Evolutionary conservation across 92 coral and sea anemone species (phyloP), one percentile per base, ranked within the genome.

Genomic region (Palythoa grandiflora): DNA sequence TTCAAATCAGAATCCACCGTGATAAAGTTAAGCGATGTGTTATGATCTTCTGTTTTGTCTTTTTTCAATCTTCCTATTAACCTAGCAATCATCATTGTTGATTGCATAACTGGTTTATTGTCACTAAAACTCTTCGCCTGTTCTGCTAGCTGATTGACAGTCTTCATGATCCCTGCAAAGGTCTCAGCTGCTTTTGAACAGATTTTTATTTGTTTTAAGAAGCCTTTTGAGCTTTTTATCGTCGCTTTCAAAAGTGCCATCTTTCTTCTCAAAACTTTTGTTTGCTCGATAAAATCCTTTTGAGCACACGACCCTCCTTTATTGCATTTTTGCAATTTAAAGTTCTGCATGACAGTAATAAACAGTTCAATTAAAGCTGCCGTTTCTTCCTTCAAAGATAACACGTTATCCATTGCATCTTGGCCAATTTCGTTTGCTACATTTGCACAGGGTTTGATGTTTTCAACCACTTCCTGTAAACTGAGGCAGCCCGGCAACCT

Each of bases 301-400:
- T 93, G 83, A 74, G 93, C 86, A 76, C 98, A 95, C n/a, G 94
- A 86, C 2, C 94, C 94, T 6, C 96, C 95, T 66, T 89, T 88
- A 13, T 86, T 79, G 39, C 98, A 95, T 71, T 91, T 86, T 74
- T 92, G 93, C 9, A 88, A 53, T 84, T 87, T 93, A 16, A 95
- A 80, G 88, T 79, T 88, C 78, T 86, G 93, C 95, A 96, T 93
- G 38, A 88, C 87, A 68, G 86, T 90, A 1, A 94, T 88, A 15
- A 92, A 65, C 93, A 95, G 84, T 55, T 81, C n/a, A 48, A 19
- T 54, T 54, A 9, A 54, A 14, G 60, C 60, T 54, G 60, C 12
- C 21, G 75, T 35, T 71, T 71, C 75, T 71, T 71, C 75, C 75
- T 71, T 71, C 4, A 71, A 6, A 71, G 75, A 71, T 7, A 71